phyloP scores from a whole-genome alignment of 2,888 invertebrate species.

The Ptychoptera albimana region DNA sequence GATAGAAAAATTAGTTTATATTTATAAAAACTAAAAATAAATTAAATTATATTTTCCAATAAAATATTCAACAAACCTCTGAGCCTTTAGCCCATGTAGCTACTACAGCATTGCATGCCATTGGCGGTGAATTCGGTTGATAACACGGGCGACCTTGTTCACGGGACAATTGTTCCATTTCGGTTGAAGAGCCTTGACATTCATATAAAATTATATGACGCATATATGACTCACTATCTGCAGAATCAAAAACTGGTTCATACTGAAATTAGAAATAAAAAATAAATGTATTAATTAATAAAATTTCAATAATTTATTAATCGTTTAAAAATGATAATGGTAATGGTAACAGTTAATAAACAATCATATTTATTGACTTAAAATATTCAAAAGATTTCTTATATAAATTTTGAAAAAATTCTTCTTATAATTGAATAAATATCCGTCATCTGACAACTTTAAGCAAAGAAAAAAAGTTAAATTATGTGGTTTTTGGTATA shows the following conservation, averaged over 20 bases:
- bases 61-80: slow-evolving; percentile 32
- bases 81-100: slow-evolving; percentile 54
- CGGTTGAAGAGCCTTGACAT: slow-evolving; percentile 42
- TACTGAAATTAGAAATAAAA: slow-evolving; percentile 34
- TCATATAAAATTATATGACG: slow-evolving; percentile 58
- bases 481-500: too few species aligned
- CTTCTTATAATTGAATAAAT: too few species aligned
- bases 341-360: too few species aligned
- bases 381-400: too few species aligned
- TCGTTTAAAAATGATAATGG: too few species aligned
- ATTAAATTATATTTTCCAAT: not conserved
- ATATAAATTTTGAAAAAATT: too few species aligned
- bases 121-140: slow-evolving; percentile 38
- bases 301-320: too few species aligned
- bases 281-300: not conserved
- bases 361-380: too few species aligned
- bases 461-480: too few species aligned
- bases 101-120: slow-evolving; percentile 49
- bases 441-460: too few species aligned
- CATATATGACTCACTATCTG: slow-evolving; percentile 41
- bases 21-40: too few species aligned
- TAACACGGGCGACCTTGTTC: slow-evolving; percentile 41
- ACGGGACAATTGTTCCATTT: slow-evolving; percentile 39
- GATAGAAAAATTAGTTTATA: too few species aligned
- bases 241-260: slow-evolving; percentile 46